Conservation (phyloP, 2,888 invertebrate species). For the Troilus luridus region DNA sequence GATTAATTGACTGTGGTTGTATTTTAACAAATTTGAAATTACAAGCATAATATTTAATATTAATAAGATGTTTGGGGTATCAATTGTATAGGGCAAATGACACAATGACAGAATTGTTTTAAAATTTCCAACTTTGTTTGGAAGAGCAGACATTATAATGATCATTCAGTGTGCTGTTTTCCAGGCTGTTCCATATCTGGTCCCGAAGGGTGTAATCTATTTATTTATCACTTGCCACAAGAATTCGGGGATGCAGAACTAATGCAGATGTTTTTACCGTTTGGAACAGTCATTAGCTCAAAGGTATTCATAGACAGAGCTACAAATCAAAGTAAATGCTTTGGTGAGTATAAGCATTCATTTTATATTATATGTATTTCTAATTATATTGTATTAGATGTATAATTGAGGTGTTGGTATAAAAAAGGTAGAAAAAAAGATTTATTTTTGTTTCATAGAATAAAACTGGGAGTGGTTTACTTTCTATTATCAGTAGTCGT, state of each 20-base stretch:
- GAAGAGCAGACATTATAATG: slow-evolving; percentile 63
- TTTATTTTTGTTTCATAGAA: too few relatives aligned
- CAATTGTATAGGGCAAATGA: background rate
- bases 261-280: slow-evolving; percentile 99
- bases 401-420: too few relatives aligned
- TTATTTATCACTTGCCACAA: slow-evolving; percentile 99
- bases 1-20: too few relatives aligned
- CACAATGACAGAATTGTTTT: background rate
- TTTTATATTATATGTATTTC: background rate
- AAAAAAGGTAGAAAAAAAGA: too few relatives aligned
- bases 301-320: slow-evolving; percentile 99
- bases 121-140: background rate
- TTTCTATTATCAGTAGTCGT: too few relatives aligned
- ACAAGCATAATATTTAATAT: too few relatives aligned
- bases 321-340: slow-evolving; percentile 99
- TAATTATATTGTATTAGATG: too few relatives aligned
- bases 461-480: too few relatives aligned
- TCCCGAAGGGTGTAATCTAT: slow-evolving; percentile 99
- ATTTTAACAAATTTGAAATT: background rate
- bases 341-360: slow-evolving; percentile 81
- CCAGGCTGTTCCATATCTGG: slow-evolving; percentile 96
- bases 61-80: too few relatives aligned
- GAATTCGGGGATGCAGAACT: slow-evolving; percentile 99
- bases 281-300: slow-evolving; percentile 99
- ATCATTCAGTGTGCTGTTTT: slow-evolving; percentile 65